These are phyloP conservation scores for Cheirogaleus major DNA, from an alignment of 2,797 vertebrate species.

Conservation along the genomic window DNA sequence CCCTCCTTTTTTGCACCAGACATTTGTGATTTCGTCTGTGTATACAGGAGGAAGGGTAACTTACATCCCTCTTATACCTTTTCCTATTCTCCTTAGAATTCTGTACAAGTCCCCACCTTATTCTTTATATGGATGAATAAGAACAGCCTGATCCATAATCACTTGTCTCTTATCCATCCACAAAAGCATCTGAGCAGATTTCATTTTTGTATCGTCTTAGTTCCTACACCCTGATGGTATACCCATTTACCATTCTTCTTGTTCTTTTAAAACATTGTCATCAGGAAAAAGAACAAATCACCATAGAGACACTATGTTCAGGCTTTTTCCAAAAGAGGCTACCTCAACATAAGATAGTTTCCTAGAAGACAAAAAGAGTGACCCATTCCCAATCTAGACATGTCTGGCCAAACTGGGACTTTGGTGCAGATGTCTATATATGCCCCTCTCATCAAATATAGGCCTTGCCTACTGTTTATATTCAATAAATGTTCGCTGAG, in stretches of 20 bases:
- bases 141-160: neutral
- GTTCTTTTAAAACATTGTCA: slow-evolving; percentile 27
- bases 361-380: neutral
- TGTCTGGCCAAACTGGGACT: neutral
- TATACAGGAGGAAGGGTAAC: neutral
- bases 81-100: neutral
- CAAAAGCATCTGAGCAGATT: slow-evolving; percentile 8
- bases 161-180: slow-evolving; percentile 4
- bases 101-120: neutral
- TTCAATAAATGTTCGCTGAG: neutral
- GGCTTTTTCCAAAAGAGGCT: slow-evolving; percentile 4
- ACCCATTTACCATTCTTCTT: neutral
- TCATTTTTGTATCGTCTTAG: neutral
- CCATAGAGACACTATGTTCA: neutral
- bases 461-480: neutral
- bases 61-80: neutral
- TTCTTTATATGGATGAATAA: neutral
- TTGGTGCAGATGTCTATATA: neutral
- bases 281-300: neutral
- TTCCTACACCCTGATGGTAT: neutral
- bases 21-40: slow-evolving; percentile 45
- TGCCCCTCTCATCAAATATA: neutral
- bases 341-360: slow-evolving; percentile 7
- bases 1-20: slow-evolving; percentile 11
- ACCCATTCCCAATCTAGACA: neutral